phyloP scores from a whole-genome alignment of 2,113 vertebrate genomes.

The Epinephelus cyanopodus region DNA sequence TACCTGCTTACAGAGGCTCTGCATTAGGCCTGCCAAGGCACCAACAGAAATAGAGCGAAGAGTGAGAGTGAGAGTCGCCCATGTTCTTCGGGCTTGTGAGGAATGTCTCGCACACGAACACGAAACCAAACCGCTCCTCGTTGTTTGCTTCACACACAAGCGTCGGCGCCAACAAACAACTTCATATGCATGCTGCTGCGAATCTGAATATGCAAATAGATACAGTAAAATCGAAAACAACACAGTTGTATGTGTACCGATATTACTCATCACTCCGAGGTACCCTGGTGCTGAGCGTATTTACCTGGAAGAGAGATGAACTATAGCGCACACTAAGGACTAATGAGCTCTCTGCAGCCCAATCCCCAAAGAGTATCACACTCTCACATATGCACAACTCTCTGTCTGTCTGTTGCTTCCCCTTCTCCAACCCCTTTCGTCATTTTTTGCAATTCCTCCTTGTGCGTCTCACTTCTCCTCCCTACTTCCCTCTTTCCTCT shows the following conservation, averaged over 20 bases:
- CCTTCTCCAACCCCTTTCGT: slow-evolving; percentile 27
- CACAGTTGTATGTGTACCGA: neutral
- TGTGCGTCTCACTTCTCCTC: slow-evolving; percentile 37
- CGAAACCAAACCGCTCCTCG: neutral
- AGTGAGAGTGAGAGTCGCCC: slow-evolving; percentile 37
- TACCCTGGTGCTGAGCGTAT: slow-evolving; percentile 23
- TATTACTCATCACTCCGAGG: slow-evolving; percentile 49
- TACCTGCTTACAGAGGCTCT: slow-evolving; percentile 71
- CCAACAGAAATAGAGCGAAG: slow-evolving; percentile 49
- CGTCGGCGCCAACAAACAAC: slow-evolving; percentile 39
- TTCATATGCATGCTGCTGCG: slow-evolving; percentile 42
- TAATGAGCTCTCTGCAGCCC: slow-evolving; percentile 72
- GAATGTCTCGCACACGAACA: slow-evolving; percentile 39
- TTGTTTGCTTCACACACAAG: slow-evolving; percentile 43
- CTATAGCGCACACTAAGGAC: slow-evolving; percentile 55
- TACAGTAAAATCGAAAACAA: slow-evolving; percentile 42
- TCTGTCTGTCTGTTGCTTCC: slow-evolving; percentile 15
- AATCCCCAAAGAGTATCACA: slow-evolving; percentile 53
- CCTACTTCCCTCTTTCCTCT: slow-evolving; percentile 16
- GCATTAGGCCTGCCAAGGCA: slow-evolving; percentile 62
- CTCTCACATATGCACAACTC: slow-evolving; percentile 1
- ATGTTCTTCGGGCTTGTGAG: slow-evolving; percentile 45
- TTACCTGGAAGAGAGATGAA: slow-evolving; percentile 63
- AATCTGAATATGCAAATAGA: slow-evolving; percentile 71
- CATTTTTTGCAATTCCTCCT: slow-evolving; percentile 51